Percentiles rank a stretch among this genome's conserved stretches.
Conservation (phyloP, 2,113 vertebrate genomes). For the Pyxicephalus adspersus region DNA sequence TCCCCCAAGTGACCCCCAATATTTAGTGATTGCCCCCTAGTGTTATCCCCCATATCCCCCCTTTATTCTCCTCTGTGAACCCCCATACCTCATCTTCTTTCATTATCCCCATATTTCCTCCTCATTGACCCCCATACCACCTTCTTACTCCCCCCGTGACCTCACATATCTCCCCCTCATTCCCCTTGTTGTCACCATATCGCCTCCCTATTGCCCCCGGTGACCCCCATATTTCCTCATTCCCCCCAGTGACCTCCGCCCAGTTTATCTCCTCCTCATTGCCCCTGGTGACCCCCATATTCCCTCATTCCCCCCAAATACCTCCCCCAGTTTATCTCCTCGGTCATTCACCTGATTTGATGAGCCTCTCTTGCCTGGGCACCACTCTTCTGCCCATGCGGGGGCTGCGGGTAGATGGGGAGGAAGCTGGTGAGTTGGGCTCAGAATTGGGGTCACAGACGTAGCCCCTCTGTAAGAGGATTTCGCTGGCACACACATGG, state of each 20-base stretch:
- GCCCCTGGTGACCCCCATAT: neutral
- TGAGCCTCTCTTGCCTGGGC: conserved; percentile 87
- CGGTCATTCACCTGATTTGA: conserved; percentile 82
- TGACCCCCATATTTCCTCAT: neutral
- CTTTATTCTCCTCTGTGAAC: too few relatives aligned
- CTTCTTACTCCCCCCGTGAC: too few relatives aligned
- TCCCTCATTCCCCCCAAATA: neutral
- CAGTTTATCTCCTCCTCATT: neutral
- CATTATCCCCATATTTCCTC: too few relatives aligned
- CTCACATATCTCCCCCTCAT: too few relatives aligned
- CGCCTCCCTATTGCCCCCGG: neutral
- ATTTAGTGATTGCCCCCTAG: neutral
- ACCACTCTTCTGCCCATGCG: conserved; percentile 78
- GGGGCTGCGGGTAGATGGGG: conserved; percentile 87
- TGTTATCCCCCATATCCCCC: neutral
- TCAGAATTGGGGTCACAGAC: conserved; percentile 84
- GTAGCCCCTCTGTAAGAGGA: conserved; percentile 89
- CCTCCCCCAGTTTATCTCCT: neutral
- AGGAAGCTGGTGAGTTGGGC: conserved; percentile 88
- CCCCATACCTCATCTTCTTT: too few relatives aligned
- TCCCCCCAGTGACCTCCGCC: neutral
- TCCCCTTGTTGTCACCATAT: neutral
- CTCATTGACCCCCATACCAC: too few relatives aligned
- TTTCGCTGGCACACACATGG: conserved; percentile 90
- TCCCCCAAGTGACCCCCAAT: neutral